A percentile compares a stretch with the other conserved stretches of the same genome.
Conservation (phyloP, 2,888 invertebrate genomes). For the Barypeithes pellucidus region DNA sequence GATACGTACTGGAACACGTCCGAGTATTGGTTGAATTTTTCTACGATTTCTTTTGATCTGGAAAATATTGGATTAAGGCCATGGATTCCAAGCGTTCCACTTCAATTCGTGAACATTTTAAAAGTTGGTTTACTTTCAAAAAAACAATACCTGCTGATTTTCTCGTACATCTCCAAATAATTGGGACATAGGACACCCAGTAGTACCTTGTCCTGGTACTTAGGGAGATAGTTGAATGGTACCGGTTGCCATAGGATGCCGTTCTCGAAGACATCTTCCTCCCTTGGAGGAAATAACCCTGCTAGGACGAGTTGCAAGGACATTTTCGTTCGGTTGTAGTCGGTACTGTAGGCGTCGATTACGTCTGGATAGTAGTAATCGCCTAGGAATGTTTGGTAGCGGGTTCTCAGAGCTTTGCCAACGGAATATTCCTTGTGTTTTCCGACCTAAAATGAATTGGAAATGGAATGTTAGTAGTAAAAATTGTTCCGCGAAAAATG, state of each 20-base stretch:
- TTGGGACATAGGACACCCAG: conserved; percentile 57
- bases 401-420: conserved; percentile 76
- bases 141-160: conserved; percentile 42
- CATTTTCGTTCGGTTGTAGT: conserved; percentile 82
- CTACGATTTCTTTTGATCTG: conserved; percentile 67
- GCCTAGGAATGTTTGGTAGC: conserved; percentile 77
- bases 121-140: no score
- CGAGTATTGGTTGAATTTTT: conserved; percentile 69
- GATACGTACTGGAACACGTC: conserved; percentile 72
- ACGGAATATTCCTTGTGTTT: conserved; percentile 71
- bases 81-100: no score
- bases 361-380: conserved; percentile 73
- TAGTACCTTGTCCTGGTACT: conserved; percentile 36
- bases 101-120: no score
- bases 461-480: background rate
- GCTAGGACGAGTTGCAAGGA: conserved; percentile 79
- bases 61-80: no score
- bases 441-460: conserved; percentile 59
- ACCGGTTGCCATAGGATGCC: conserved; percentile 82
- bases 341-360: conserved; percentile 79
- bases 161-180: conserved; percentile 57
- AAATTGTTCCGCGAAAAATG: background rate
- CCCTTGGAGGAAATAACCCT: conserved; percentile 78
- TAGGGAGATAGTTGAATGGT: conserved; percentile 78
- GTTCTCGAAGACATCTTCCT: conserved; percentile 74